Conservation (phyloP, 2,797 vertebrate genomes). For the Rousettus madagascariensis region DNA sequence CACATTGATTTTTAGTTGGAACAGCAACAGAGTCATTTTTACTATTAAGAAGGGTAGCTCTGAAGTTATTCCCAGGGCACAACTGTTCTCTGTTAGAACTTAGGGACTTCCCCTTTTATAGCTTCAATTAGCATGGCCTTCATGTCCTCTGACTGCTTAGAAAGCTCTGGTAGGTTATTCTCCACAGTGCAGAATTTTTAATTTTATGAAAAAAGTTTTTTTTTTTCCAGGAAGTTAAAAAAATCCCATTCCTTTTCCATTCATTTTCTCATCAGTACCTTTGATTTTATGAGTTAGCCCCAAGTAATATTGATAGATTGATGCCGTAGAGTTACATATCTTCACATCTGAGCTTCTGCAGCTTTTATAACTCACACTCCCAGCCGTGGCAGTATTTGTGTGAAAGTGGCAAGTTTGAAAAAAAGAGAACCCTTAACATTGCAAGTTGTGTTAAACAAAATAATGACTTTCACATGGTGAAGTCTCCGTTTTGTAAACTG, state of each 20-base stretch:
- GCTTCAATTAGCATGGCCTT: constrained; percentile 76
- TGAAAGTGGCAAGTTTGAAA: constrained; percentile 62
- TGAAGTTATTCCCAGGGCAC: constrained; percentile 82
- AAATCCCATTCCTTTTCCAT: background rate
- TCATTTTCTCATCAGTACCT: background rate
- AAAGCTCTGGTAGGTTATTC: constrained; percentile 56
- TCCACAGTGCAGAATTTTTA: constrained; percentile 67
- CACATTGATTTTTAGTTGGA: constrained; percentile 85
- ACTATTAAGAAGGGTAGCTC: constrained; percentile 80
- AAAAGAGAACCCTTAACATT: constrained; percentile 65
- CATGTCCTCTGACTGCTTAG: constrained; percentile 65
- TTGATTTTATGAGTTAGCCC: background rate
- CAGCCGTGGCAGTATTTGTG: constrained; percentile 64
- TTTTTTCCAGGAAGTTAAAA: constrained; percentile 56
- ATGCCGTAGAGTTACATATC: constrained; percentile 37
- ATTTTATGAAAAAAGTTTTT: constrained; percentile 64
- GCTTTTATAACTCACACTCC: constrained; percentile 70
- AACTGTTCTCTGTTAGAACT: constrained; percentile 75
- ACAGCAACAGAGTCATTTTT: constrained; percentile 81
- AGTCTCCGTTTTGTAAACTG: constrained; percentile 83
- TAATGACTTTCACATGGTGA: constrained; percentile 79
- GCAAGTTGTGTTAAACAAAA: constrained; percentile 72
- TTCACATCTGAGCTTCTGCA: constrained; percentile 67
- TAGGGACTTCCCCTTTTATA: constrained; percentile 64
- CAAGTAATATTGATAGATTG: constrained; percentile 69